phyloP scores from a whole-genome alignment of 1,140 invertebrate genomes.

The Nephotettix cincticeps region DNA sequence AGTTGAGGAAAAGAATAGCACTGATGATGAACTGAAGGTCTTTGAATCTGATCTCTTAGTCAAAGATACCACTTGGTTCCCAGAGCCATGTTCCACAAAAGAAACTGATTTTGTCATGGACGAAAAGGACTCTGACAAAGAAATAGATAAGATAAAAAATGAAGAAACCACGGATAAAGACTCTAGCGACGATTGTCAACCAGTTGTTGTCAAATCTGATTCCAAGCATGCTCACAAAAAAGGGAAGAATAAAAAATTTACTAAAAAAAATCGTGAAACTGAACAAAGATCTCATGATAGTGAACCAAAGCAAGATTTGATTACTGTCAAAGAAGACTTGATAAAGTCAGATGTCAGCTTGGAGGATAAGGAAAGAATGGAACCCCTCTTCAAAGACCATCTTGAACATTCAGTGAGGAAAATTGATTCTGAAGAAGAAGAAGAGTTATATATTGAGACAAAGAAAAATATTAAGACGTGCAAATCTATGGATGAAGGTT shows the following conservation, averaged over 20 bases:
- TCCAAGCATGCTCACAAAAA: conserved; percentile 22
- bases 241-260: conserved; percentile 29
- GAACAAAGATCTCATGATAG: conserved; percentile 3
- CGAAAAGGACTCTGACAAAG: conserved; percentile 21
- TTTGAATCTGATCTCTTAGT: conserved; percentile 23
- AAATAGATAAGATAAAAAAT: conserved; percentile 16
- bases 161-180: conserved; percentile 35
- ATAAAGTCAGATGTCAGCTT: background rate
- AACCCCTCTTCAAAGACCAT: too few species aligned
- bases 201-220: conserved; percentile 15
- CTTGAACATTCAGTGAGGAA: background rate
- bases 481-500: background rate
- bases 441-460: background rate
- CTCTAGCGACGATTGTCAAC: conserved; percentile 35
- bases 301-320: background rate
- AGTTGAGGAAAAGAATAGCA: background rate
- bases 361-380: background rate
- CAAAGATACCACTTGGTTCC: conserved; percentile 10
- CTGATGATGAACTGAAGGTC: conserved; percentile 14
- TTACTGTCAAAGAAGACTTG: background rate
- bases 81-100: background rate
- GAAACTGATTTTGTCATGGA: conserved; percentile 14
- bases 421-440: conserved; percentile 7
- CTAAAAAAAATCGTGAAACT: background rate
- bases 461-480: background rate